phyloP scores from a whole-genome alignment of 2,113 vertebrate genomes.

The Apteryx owenii region DNA sequence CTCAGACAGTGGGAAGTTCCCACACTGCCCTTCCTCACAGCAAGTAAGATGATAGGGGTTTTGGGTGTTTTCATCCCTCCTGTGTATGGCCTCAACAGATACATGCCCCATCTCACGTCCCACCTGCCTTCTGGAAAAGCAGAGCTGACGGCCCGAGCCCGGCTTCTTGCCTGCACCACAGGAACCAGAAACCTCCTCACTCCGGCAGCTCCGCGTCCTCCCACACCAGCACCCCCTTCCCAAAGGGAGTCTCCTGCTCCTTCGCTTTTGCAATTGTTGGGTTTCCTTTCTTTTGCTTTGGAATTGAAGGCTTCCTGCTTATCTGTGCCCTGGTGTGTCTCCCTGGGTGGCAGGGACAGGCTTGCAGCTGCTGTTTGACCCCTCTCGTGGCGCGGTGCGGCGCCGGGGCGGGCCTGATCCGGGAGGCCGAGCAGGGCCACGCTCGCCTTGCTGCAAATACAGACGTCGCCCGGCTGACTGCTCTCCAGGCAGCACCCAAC shows the following conservation, averaged over 20 bases:
- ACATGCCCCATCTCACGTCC: neutral
- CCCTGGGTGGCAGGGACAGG: fast-evolving
- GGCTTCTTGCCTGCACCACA: too few relatives aligned
- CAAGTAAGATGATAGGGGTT: neutral
- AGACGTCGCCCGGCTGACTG: neutral
- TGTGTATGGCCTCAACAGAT: neutral
- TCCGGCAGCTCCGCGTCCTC: neutral
- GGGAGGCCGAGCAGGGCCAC: neutral
- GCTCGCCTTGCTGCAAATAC: neutral
- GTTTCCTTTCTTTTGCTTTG: neutral
- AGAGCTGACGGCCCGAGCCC: too few relatives aligned
- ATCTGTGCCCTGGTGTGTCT: neutral
- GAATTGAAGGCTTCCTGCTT: neutral
- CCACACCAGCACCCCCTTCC: neutral
- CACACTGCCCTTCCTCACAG: neutral
- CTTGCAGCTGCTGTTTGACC: neutral
- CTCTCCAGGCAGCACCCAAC: neutral
- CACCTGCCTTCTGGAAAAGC: too few relatives aligned
- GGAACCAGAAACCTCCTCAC: neutral
- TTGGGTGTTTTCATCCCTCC: neutral
- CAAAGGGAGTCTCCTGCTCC: neutral
- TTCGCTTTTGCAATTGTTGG: neutral
- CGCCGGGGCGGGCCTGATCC: neutral
- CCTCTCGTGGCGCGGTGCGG: neutral
- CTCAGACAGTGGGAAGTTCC: neutral